A percentile compares a stretch with the other conserved stretches of the same genome.
These are phyloP conservation scores for Podarcis lilfordi DNA, from an alignment of 2,797 vertebrate genomes.

Conservation along the genomic window DNA sequence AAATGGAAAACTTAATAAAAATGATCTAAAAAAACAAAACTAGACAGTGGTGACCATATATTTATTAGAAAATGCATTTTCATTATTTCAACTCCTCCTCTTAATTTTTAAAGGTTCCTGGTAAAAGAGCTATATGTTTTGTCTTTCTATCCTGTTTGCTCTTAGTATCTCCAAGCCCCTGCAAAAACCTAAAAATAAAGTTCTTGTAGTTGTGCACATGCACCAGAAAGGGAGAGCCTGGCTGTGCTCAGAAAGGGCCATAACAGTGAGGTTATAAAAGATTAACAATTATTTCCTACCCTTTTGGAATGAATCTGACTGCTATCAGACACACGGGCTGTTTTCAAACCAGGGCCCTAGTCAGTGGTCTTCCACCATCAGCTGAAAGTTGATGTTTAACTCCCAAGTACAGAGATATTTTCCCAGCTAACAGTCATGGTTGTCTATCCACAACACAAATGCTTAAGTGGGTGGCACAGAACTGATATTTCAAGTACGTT, in stretches of 20 bases:
- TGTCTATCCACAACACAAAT: background rate
- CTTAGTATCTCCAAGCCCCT: background rate
- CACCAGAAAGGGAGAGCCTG: background rate
- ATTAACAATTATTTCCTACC: background rate
- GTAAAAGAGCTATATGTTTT: background rate
- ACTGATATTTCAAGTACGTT: background rate
- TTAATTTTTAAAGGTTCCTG: conserved; percentile 23
- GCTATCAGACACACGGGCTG: background rate
- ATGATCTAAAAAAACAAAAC: too few relatives aligned
- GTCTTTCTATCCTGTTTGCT: background rate
- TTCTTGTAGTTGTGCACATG: background rate
- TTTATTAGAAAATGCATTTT: conserved; percentile 49
- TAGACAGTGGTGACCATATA: conserved; percentile 16
- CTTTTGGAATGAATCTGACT: background rate
- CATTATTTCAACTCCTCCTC: conserved; percentile 30
- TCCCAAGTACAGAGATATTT: background rate
- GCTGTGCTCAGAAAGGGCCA: background rate
- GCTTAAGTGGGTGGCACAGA: background rate
- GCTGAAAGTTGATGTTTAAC: background rate
- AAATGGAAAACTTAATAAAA: too few relatives aligned
- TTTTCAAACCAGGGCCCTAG: background rate
- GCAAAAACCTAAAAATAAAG: conserved; percentile 35
- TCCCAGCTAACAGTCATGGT: background rate
- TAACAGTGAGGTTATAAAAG: background rate
- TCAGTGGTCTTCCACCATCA: background rate